Evolutionary conservation across 37 sponge, comb jelly and placozoan species (phyloP).

Genomic region (Halisarca cf. caerulea): DNA sequence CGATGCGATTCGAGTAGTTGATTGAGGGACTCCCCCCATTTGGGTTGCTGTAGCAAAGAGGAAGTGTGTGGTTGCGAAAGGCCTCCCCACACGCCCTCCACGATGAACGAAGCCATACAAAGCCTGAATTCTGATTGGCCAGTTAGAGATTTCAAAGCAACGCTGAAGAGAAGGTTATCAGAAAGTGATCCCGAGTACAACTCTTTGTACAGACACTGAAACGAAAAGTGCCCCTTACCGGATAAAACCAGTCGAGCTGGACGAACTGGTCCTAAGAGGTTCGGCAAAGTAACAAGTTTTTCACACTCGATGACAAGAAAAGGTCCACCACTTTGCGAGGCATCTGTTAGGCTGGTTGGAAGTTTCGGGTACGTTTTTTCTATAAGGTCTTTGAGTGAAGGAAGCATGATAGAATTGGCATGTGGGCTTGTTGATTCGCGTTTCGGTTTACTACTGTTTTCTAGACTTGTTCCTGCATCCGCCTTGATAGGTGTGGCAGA

Average conservation of each 20-base stretch:
- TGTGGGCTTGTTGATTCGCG: not conserved
- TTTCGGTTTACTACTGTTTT: not conserved
- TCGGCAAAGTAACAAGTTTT: constrained; percentile 1
- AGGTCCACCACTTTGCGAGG: not conserved
- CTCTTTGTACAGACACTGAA: constrained; percentile 16
- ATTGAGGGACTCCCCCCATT: constrained; percentile 19
- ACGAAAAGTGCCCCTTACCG: constrained; percentile 6
- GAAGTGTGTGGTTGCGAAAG: not conserved
- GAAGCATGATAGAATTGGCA: not conserved
- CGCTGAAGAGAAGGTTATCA: constrained; percentile 22
- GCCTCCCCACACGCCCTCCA: too few species aligned
- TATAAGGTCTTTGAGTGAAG: not conserved
- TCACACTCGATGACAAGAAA: constrained; percentile 28
- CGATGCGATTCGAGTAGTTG: not conserved
- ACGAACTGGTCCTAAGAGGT: constrained; percentile 17
- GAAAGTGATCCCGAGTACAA: constrained; percentile 22
- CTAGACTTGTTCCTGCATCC: not conserved
- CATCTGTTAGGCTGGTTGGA: not conserved
- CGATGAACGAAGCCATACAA: not conserved
- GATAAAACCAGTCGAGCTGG: constrained; percentile 17
- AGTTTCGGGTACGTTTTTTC: constrained; percentile 18
- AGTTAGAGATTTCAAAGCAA: constrained; percentile 8
- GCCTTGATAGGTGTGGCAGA: too few species aligned
- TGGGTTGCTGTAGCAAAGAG: not conserved
- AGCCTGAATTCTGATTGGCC: constrained; percentile 7